Evolutionary conservation across 2,113 vertebrate species (phyloP), one percentile per base, ranked within the genome.

Genomic region (Theristicus caerulescens): DNA sequence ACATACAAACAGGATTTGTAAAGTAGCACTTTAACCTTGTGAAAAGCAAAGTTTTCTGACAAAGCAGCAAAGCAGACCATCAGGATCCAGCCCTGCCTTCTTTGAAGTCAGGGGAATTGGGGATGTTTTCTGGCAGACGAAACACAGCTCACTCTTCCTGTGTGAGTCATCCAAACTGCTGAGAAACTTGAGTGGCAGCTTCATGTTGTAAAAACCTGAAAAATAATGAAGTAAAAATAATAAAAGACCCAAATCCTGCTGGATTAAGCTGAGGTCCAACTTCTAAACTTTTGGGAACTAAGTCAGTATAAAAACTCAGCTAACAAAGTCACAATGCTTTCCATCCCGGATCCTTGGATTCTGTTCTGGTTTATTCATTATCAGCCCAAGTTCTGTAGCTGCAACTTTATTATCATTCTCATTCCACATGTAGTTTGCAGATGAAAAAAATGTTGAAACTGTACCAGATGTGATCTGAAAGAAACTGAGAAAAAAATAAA

Each of bases 331-430:
- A 82, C 77, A 94, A 94, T 92, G 93, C 84, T 69, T 97, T 96
- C 88, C 93, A 95, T 89, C 81, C 59, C n/a, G 2, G 70, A 42
- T 52, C 61, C 73, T 85, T 95, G 88, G 73, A 96, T 86, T 89
- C 86, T 84, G 10, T 52, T 94, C 96, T 97, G 96, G 89, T 95
- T 95, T 97, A 82, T 82, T 86, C 94, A 97, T 97, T 90, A 97
- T 72, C 94, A 92, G 74, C 88, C 70, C 81, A 92, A 91, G 54
- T 85, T 91, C 74, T 87, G 66, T 96, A 85, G 77, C 69, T 92
- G 49, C 36, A 91, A 79, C 86, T 97, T 95, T 96, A 89, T 76
- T 96, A 83, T 96, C 16, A 2, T 71, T 92, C 81, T 91, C 80
- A 94, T 94, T 94, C 94, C 88, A 94, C 66, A 72, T 92, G 57